These are phyloP conservation scores for Serilophus lunatus DNA, from an alignment of 2,113 vertebrate genomes.

Conservation along the genomic window DNA sequence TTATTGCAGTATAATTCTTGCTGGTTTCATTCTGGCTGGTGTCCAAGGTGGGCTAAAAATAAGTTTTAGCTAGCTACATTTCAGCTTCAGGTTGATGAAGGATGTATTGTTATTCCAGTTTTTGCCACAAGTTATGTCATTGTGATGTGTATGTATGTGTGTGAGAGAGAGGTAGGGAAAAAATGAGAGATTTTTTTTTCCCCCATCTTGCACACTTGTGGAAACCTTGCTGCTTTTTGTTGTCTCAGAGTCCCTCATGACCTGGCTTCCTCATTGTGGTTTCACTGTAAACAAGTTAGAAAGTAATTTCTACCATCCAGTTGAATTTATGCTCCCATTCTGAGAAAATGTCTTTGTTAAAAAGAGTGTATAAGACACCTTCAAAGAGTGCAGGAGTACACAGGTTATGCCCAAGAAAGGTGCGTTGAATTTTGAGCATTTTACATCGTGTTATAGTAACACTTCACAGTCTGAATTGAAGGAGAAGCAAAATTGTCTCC, in stretches of 20 bases:
- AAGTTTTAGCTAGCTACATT: conserved; percentile 37
- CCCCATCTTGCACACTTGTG: background rate
- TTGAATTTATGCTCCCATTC: background rate
- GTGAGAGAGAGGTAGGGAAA: background rate
- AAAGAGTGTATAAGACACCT: background rate
- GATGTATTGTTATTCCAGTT: conserved; percentile 71
- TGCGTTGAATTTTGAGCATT: background rate
- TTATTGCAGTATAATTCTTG: conserved; percentile 77
- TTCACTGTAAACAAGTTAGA: background rate
- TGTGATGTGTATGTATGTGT: background rate
- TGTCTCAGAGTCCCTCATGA: background rate
- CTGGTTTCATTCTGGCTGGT: conserved; percentile 77
- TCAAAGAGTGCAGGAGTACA: background rate
- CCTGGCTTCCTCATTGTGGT: background rate
- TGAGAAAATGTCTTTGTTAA: background rate
- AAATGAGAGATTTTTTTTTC: background rate
- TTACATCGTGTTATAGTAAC: background rate
- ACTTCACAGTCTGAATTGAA: background rate
- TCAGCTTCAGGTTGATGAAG: conserved; percentile 60
- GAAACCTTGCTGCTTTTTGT: conserved; percentile 36
- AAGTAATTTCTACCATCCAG: background rate
- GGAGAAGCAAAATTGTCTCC: background rate
- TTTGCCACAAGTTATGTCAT: conserved; percentile 40
- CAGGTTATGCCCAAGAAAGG: background rate
- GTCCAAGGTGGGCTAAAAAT: conserved; percentile 54